Evolutionary conservation across 2,113 vertebrate species (phyloP).

Genomic region (Varanus komodoensis): DNA sequence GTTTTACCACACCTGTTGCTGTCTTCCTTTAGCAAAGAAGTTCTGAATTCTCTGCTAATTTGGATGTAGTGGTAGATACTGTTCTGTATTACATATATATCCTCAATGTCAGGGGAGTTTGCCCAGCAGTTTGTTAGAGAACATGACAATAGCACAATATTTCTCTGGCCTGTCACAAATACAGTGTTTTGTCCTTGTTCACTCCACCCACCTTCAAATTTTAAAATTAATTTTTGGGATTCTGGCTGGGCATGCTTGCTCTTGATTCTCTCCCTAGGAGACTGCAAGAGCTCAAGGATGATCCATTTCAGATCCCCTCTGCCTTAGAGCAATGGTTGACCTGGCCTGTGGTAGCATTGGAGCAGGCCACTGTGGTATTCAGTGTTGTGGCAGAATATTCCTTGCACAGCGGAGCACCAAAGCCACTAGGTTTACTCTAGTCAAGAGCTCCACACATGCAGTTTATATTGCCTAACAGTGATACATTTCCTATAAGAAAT

Average conservation of each 20-base stretch:
- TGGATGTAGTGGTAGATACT: not conserved
- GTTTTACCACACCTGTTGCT: not conserved
- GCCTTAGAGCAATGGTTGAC: not conserved
- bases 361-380: not conserved
- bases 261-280: not conserved
- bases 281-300: not conserved
- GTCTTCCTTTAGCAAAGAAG: not conserved
- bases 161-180: conserved; percentile 11
- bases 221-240: not conserved
- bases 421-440: too few species aligned
- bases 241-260: too few species aligned
- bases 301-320: not conserved
- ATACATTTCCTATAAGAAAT: too few species aligned
- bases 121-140: conserved; percentile 14
- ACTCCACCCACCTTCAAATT: too few species aligned
- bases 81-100: not conserved
- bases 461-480: too few species aligned
- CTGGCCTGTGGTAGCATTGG: not conserved
- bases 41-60: not conserved
- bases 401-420: not conserved
- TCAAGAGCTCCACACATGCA: too few species aligned
- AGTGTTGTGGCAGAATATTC: not conserved
- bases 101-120: not conserved
- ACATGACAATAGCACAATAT: not conserved
- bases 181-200: not conserved